These are phyloP conservation scores for Hesperia comma DNA, from an alignment of 2,888 invertebrate species.

Conservation along the genomic window DNA sequence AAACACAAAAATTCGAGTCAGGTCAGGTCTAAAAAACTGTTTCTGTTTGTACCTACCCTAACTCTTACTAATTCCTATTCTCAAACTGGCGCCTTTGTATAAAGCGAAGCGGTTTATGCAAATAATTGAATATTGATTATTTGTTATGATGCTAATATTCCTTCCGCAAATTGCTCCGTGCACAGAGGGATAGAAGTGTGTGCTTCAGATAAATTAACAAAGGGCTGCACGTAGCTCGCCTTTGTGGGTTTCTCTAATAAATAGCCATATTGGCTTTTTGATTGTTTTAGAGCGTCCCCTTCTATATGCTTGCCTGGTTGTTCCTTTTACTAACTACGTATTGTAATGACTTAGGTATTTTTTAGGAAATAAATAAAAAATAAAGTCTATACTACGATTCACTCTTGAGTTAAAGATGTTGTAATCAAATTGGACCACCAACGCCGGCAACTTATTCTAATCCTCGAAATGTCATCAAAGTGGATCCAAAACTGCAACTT, in stretches of 20 bases:
- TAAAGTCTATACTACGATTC: too few species aligned
- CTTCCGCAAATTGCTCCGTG: slow-evolving; percentile 34
- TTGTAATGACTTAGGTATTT: not conserved
- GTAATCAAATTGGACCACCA: too few species aligned
- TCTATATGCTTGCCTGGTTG: slow-evolving; percentile 37
- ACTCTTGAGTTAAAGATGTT: too few species aligned
- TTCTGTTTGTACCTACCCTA: not conserved
- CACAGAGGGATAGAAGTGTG: slow-evolving; percentile 36
- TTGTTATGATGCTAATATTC: slow-evolving; percentile 39
- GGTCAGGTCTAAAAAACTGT: not conserved
- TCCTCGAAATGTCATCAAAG: too few species aligned
- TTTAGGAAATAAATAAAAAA: too few species aligned
- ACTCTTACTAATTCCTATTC: slow-evolving; percentile 4
- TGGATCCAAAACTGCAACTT: too few species aligned
- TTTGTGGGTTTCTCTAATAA: slow-evolving; percentile 52
- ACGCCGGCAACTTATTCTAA: too few species aligned
- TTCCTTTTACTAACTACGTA: not conserved
- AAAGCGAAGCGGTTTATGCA: slow-evolving; percentile 29
- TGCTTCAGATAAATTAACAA: slow-evolving; percentile 56
- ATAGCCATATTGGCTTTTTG: slow-evolving; percentile 61
- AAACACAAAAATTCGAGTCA: too few species aligned
- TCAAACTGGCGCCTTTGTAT: slow-evolving; percentile 6
- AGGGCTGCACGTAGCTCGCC: slow-evolving; percentile 53
- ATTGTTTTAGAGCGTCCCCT: slow-evolving; percentile 63
- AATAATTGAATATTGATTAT: slow-evolving; percentile 39